Percentiles rank a stretch among this genome's conserved stretches.
These are phyloP conservation scores for Diachasma alloeum DNA, from an alignment of 1,140 invertebrate genomes.

Conservation along the genomic window DNA sequence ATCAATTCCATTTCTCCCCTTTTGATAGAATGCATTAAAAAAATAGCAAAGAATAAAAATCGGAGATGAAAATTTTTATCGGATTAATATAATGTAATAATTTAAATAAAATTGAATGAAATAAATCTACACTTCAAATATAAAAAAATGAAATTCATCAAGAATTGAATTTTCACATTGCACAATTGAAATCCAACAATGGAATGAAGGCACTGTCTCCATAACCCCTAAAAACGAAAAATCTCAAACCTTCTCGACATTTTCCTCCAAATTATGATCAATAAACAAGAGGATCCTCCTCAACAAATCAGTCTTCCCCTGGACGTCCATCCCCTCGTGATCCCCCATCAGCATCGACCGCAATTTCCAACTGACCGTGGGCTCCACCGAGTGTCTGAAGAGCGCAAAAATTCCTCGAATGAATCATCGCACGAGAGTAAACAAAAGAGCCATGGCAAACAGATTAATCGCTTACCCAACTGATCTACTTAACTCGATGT, in stretches of 20 bases:
- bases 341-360: neutral
- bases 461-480: neutral
- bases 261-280: neutral
- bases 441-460: neutral
- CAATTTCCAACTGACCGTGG: neutral
- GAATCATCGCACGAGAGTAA: neutral
- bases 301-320: neutral
- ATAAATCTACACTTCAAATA: too few relatives aligned
- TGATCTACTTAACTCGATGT: neutral
- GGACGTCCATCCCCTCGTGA: neutral
- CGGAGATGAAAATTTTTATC: too few relatives aligned
- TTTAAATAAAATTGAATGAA: too few relatives aligned
- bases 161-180: neutral
- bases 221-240: neutral
- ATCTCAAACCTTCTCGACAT: slow-evolving; percentile 5
- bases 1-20: too few relatives aligned
- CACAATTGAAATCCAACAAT: neutral
- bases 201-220: neutral
- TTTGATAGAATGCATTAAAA: too few relatives aligned
- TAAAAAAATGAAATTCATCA: too few relatives aligned
- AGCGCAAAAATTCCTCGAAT: neutral
- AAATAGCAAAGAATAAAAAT: too few relatives aligned
- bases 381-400: neutral
- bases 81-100: too few relatives aligned
- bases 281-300: neutral